These are phyloP conservation scores for Capra hircus DNA, from an alignment of 2,113 vertebrate genomes.

Conservation along the genomic window DNA sequence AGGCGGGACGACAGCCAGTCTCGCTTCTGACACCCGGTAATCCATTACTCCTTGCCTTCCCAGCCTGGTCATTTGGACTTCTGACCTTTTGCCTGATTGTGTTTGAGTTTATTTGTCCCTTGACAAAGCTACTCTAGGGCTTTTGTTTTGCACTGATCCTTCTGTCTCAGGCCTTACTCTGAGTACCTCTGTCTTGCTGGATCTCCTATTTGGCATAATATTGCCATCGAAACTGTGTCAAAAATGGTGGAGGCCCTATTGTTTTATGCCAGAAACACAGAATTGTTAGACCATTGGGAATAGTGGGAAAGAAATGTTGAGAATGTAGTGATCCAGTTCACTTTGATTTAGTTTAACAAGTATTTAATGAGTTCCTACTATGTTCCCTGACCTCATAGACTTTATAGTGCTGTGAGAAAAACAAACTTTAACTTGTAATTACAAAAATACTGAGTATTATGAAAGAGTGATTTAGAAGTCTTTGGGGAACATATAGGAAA, in stretches of 20 bases:
- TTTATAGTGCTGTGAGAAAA: slow-evolving; percentile 1
- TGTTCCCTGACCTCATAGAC: neutral
- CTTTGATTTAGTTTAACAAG: neutral
- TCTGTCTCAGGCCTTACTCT: neutral
- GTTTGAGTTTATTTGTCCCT: neutral
- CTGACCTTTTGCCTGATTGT: neutral
- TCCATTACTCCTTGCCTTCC: neutral
- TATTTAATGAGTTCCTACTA: neutral
- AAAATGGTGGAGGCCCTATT: neutral
- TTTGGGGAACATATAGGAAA: neutral
- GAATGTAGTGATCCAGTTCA: neutral
- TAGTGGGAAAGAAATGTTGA: slow-evolving; percentile 18
- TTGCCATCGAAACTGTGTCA: neutral
- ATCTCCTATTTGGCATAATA: neutral
- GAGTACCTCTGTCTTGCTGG: neutral
- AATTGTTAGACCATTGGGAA: neutral
- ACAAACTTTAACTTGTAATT: slow-evolving; percentile 2
- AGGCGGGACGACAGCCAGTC: neutral
- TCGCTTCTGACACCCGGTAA: neutral
- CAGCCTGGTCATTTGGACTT: neutral
- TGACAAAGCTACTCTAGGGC: neutral
- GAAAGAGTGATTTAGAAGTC: neutral
- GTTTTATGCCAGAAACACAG: neutral
- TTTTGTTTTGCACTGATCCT: neutral
- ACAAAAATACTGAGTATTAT: neutral